phyloP scores from a whole-genome alignment of 2,113 vertebrate species.

The Grallaria varia region DNA sequence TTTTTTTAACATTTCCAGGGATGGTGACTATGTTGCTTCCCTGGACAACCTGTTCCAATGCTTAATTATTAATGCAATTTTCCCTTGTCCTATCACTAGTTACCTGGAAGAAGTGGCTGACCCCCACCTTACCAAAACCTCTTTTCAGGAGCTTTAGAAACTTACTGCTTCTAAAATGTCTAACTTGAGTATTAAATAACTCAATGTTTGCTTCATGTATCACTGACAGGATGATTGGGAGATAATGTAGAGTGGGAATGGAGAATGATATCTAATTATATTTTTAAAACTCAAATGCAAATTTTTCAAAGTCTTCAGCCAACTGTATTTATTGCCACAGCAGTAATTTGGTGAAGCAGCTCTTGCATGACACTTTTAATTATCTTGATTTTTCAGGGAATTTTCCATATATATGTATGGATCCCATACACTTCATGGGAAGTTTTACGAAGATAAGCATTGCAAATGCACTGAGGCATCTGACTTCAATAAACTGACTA shows the following conservation, averaged over 20 bases:
- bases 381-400: neutral
- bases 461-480: neutral
- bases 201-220: neutral
- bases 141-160: neutral
- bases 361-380: neutral
- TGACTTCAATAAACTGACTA: neutral
- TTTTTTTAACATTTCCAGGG: neutral
- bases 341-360: neutral
- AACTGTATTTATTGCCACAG: neutral
- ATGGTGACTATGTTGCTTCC: fast-evolving
- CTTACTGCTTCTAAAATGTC: neutral
- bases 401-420: neutral
- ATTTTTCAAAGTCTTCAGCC: neutral
- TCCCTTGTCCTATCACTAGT: neutral
- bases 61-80: neutral
- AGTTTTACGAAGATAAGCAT: neutral
- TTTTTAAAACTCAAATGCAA: neutral
- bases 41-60: neutral
- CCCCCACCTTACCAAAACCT: neutral
- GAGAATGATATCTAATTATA: neutral
- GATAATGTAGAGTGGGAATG: neutral
- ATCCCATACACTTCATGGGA: neutral
- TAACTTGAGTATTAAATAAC: neutral
- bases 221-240: neutral
- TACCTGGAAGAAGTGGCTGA: neutral